Base-by-base conservation (phyloP, 2,113 vertebrate genomes). In the Paramormyrops kingsleyae region DNA sequence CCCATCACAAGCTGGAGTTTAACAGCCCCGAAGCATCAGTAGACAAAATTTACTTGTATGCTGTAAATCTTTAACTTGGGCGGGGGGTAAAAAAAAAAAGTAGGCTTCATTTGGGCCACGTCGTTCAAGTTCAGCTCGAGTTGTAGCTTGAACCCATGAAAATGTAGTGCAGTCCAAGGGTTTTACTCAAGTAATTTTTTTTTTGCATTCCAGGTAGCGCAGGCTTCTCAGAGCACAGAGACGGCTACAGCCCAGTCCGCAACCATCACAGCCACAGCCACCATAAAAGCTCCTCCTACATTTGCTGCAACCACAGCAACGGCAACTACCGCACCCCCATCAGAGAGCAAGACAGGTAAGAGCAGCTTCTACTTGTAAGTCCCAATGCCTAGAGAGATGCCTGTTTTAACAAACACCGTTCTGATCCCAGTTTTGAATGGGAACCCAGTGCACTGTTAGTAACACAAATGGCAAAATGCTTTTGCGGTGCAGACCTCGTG, bases 171-270 rank as follows among this genome's bases (percentile, higher is more conserved):
- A 77, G 70, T 35, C 35, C 12, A 42, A 80, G 7, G 21, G 3
- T 84, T 46, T 31, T 50, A 13, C n/a, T 24, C 24, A 42, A 24
- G 5, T 77, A 17, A 17, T 50, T 15, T 35, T 52, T 52, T 31
- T 89, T 49, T 80, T 87, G 59, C 62, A 31, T 92, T 92, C 6
- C 91, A 94, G 94, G 92, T 90, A 1, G 85, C 94, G 56, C 90
- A 92, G 84, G 90, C 94, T 89, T 90, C 90, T 24, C 89, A 87
- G 49, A 77, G 52, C 42, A 46, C 74, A 42, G 84, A 89, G 13
- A 44, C 53, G 1, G 70, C 50, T 91, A 8, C 74, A 80, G 74
- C 92, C 77, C 85, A 47, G 62, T 88, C 92, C 77, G 21, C 93
- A 74, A 88, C 89, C 17, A 89, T 87, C 86, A 52, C 88, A 49